Evolutionary conservation across 1,140 invertebrate genomes (phyloP), one percentile per base, ranked within the genome.

Genomic region (Helicoverpa armigera): DNA sequence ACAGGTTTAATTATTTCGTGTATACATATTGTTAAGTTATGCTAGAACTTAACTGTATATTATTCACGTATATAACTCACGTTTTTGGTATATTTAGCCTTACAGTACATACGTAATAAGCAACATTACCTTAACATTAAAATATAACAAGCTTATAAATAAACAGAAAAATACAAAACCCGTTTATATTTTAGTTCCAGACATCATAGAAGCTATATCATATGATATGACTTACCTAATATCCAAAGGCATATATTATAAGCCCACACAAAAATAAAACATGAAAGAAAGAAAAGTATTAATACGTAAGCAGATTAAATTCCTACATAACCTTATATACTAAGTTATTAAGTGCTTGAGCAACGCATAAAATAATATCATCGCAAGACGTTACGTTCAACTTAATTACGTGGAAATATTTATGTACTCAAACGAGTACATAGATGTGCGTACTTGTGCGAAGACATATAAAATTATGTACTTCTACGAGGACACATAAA

Each of bases 401-500:
- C 31, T 65, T 65, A 65, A 65, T 65, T 65, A 65, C 31, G 63
- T 48, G 63, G 63, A 65, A 65, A 65, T 65, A 9, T 65, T 35
- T 65, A n/a, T 48, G 63, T 65, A 65, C 35, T 2, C 9, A 23
- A 2, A 23, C 12, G 18, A 23, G 58, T 29, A 11, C 18, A 11
- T 60, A 29, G 13, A 31, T 18, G 23, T 31, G 29, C 12, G 23
- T 18, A 60, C 56, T 29, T 7, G 7, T 7, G 3, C 35, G 3
- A 43, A 5, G 9, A 43, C 35, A 43, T 1, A 43, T 43, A 43
- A 43, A 43, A 43, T 43, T 43, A 43, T 7, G 35, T 43, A 43
- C 35, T 43, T 43, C 35, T 43, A 9, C 7, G 35, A 43, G 35
- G 5, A 43, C 35, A 43, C 35, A 43, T 43, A 43, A 43, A 43